Evolutionary conservation across 1,140 invertebrate species (phyloP).

Genomic region (Gryon sp.): DNA sequence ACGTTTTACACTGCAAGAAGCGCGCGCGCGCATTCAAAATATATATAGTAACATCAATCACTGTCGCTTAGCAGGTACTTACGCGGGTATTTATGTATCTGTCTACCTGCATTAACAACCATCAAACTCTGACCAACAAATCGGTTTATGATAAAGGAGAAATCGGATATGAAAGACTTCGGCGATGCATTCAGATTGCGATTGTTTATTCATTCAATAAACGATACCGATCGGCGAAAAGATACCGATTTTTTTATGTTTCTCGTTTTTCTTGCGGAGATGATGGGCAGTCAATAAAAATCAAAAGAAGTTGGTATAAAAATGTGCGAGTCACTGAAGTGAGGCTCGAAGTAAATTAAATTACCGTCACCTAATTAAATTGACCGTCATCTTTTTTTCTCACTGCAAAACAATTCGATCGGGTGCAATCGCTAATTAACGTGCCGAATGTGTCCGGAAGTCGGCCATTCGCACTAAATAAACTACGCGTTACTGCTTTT

Average conservation of each 20-base stretch:
- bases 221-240: no score
- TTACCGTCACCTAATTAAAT: conserved; percentile 55
- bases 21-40: conserved; percentile 24
- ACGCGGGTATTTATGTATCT: conserved; percentile 49
- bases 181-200: no score
- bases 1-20: conserved; percentile 24
- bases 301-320: conserved; percentile 15
- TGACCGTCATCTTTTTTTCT: conserved; percentile 28
- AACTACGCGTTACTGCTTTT: conserved; percentile 10
- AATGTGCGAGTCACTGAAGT: conserved; percentile 26
- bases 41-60: conserved; percentile 61
- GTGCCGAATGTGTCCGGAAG: conserved; percentile 16
- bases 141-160: conserved; percentile 15
- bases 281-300: conserved; percentile 8
- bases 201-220: not conserved
- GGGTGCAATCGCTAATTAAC: conserved; percentile 30
- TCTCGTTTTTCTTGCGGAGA: not conserved
- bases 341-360: conserved; percentile 36
- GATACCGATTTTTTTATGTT: no score
- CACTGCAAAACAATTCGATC: conserved; percentile 33
- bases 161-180: no score
- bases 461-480: conserved; percentile 29
- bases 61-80: conserved; percentile 47
- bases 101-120: conserved; percentile 28
- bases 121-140: conserved; percentile 5